Percentiles rank a stretch among this genome's conserved stretches.
Evolutionary conservation across 2,797 vertebrate genomes (phyloP).

Genomic region (Alfaro cultratus): DNA sequence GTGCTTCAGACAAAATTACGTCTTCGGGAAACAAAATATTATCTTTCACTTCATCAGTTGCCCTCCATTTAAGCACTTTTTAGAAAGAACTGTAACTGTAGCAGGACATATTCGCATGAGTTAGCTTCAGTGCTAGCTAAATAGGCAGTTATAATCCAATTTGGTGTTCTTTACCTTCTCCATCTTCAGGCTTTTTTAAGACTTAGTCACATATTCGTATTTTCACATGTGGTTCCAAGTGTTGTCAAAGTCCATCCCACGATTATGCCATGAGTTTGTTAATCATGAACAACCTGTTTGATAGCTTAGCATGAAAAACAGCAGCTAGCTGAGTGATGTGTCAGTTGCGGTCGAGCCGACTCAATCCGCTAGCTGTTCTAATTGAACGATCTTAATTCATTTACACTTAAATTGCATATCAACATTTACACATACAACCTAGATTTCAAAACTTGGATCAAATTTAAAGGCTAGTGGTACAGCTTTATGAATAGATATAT

Average conservation of each 20-base stretch:
- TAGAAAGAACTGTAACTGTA: neutral
- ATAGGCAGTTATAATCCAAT: neutral
- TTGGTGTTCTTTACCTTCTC: constrained; percentile 57
- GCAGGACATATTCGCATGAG: neutral
- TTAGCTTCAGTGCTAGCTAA: constrained; percentile 29
- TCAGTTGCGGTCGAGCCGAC: neutral
- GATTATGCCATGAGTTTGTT: neutral
- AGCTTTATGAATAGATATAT: neutral
- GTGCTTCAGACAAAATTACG: neutral
- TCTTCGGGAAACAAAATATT: neutral
- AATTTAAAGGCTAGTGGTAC: neutral
- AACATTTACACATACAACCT: neutral
- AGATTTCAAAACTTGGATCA: neutral
- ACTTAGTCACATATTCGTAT: constrained; percentile 34
- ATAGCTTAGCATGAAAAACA: constrained; percentile 29
- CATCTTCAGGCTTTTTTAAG: constrained; percentile 44
- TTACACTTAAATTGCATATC: neutral
- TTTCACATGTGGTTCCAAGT: neutral
- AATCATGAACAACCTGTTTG: constrained; percentile 43
- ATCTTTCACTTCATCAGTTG: neutral
- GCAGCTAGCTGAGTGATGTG: neutral
- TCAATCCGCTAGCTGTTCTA: neutral
- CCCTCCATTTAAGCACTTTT: neutral
- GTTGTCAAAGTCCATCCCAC: constrained; percentile 9
- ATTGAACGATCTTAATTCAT: neutral